Conservation (phyloP, 2,888 invertebrate genomes). For the Macrophya annulata region DNA sequence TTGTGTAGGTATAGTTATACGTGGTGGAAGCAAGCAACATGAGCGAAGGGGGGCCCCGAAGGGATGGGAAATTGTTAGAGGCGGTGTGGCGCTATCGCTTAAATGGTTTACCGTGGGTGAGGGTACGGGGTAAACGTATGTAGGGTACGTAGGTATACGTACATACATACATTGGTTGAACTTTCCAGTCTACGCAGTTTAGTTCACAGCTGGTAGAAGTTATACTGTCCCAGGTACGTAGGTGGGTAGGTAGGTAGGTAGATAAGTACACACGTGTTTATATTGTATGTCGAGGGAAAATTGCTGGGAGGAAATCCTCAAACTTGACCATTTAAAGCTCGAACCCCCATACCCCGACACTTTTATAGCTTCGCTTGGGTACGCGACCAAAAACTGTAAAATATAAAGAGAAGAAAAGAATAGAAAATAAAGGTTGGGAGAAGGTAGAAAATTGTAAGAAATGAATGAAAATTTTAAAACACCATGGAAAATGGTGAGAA, state of each 20-base stretch:
- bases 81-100: slow-evolving; percentile 19
- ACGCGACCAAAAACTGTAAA: not conserved
- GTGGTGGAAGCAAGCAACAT: not conserved
- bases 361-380: not conserved
- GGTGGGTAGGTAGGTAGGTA: not conserved
- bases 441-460: not conserved
- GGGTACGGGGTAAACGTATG: too few relatives aligned
- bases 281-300: not conserved
- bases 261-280: not conserved
- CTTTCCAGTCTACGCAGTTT: slow-evolving; percentile 28
- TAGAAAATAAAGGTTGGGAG: not conserved
- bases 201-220: not conserved
- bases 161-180: slow-evolving; percentile 4
- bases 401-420: not conserved
- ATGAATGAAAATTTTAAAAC: not conserved
- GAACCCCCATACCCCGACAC: not conserved
- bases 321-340: not conserved
- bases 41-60: slow-evolving; percentile 29
- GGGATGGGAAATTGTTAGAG: slow-evolving; percentile 38
- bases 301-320: not conserved
- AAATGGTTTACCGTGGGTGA: slow-evolving; percentile 36
- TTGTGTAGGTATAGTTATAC: not conserved
- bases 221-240: not conserved
- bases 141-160: not conserved
- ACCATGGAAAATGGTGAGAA: not conserved